phyloP scores from a whole-genome alignment of 1,140 invertebrate genomes.

The Drosophila carrolli region DNA sequence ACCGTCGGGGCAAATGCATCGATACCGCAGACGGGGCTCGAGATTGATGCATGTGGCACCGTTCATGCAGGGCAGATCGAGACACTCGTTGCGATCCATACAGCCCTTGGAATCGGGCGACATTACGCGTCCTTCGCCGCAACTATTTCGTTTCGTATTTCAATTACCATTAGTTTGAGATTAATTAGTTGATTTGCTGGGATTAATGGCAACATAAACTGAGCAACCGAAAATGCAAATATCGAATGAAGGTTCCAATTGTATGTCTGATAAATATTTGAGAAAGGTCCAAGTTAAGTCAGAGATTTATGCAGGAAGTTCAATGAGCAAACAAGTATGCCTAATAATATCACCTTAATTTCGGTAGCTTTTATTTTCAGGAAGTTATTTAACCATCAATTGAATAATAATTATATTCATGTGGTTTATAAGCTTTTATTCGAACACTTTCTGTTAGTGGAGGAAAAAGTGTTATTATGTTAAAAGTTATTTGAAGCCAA shows the following conservation, averaged over 20 bases:
- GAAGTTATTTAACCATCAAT: too few relatives aligned
- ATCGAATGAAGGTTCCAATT: constrained; percentile 42
- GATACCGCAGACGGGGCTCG: constrained; percentile 92
- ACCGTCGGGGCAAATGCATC: constrained; percentile 94
- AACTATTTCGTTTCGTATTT: constrained; percentile 86
- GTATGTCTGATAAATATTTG: constrained; percentile 11
- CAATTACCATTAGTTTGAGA: constrained; percentile 18
- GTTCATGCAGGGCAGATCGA: constrained; percentile 95
- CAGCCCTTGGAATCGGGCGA: constrained; percentile 95
- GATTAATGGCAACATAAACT: constrained; percentile 23
- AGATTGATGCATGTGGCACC: constrained; percentile 95
- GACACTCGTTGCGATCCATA: constrained; percentile 97
- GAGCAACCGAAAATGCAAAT: constrained; percentile 38
- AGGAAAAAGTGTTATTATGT: too few relatives aligned
- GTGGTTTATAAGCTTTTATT: too few relatives aligned
- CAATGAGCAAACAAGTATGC: background rate
- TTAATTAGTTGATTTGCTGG: constrained; percentile 25
- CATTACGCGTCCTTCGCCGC: constrained; percentile 95
- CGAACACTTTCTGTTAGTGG: too few relatives aligned
- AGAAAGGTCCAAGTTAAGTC: constrained; percentile 29
- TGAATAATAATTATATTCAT: too few relatives aligned
- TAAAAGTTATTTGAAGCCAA: too few relatives aligned
- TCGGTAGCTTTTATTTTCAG: too few relatives aligned
- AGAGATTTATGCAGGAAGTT: background rate
- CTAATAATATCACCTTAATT: background rate